A percentile compares a stretch with the other conserved stretches of the same genome.
These are phyloP conservation scores for Stegana nigrithorax DNA, from an alignment of 2,888 invertebrate genomes.

Conservation along the genomic window DNA sequence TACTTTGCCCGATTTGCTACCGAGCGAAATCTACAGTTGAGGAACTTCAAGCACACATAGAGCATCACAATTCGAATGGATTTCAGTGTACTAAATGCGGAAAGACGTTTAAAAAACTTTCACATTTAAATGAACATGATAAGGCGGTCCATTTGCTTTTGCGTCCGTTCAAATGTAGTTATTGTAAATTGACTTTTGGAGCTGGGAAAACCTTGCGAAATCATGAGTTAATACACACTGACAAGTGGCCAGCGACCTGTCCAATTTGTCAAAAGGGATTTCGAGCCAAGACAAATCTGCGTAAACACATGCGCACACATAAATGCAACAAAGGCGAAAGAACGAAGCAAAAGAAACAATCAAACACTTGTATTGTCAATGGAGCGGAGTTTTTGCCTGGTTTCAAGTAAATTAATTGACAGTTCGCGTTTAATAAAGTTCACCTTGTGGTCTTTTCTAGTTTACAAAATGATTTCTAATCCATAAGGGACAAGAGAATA, in stretches of 20 bases:
- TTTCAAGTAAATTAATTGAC: too few species aligned
- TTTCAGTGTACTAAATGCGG: slow-evolving; percentile 43
- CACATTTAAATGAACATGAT: slow-evolving; percentile 36
- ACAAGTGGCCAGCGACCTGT: background rate
- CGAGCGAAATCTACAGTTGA: slow-evolving; percentile 27
- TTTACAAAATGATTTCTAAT: too few species aligned
- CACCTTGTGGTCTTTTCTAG: too few species aligned
- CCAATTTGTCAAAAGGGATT: background rate
- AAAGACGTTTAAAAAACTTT: slow-evolving; percentile 34
- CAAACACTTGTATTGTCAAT: too few species aligned
- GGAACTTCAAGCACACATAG: slow-evolving; percentile 32
- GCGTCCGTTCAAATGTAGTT: slow-evolving; percentile 35
- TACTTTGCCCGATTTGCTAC: slow-evolving; percentile 36
- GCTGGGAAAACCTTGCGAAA: slow-evolving; percentile 37
- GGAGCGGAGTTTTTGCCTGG: too few species aligned
- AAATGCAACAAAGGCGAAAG: background rate
- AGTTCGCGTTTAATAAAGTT: too few species aligned
- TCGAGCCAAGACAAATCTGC: background rate
- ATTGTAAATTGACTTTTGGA: slow-evolving; percentile 33
- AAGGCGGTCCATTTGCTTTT: slow-evolving; percentile 40
- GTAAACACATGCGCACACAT: slow-evolving; percentile 3
- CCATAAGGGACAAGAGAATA: too few species aligned
- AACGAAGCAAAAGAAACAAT: too few species aligned
- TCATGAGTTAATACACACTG: slow-evolving; percentile 28
- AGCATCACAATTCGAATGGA: slow-evolving; percentile 33